Percentiles rank a stretch among this genome's conserved stretches.
Conservation (phyloP, 23 tunicate genomes). For the Trididemnum miniatum region DNA sequence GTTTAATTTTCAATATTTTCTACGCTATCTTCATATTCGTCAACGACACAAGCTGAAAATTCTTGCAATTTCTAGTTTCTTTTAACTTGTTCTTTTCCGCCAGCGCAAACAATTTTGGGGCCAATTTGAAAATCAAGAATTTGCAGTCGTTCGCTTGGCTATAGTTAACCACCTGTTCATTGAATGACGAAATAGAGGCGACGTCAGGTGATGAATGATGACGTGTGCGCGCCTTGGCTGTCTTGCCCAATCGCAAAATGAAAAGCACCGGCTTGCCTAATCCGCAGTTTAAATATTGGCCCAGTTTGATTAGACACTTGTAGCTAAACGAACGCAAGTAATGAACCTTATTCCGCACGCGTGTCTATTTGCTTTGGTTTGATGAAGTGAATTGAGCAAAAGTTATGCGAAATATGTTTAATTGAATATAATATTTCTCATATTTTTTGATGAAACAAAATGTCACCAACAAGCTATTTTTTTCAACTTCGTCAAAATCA, state of each 20-base stretch:
- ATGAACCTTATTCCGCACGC: neutral
- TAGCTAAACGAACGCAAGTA: neutral
- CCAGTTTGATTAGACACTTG: neutral
- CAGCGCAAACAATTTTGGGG: neutral
- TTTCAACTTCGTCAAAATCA: neutral
- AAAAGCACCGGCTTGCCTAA: neutral
- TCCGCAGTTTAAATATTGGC: neutral
- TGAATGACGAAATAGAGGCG: too few relatives aligned
- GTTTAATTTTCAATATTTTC: neutral
- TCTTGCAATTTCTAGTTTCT: neutral
- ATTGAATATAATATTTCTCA: constrained; percentile 4
- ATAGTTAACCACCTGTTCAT: neutral
- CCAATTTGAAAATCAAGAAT: neutral
- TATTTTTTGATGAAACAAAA: neutral
- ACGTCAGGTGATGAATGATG: neutral
- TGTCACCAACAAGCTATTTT: neutral
- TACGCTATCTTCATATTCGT: neutral
- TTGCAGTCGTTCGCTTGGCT: neutral
- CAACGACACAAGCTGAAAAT: neutral
- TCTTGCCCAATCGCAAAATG: neutral
- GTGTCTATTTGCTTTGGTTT: constrained; percentile 3
- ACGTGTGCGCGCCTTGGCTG: neutral
- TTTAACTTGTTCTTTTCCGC: neutral
- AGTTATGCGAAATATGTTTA: neutral
- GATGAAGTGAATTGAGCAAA: neutral